Conservation (phyloP, 2,113 vertebrate genomes). For the Climacteris rufus region DNA sequence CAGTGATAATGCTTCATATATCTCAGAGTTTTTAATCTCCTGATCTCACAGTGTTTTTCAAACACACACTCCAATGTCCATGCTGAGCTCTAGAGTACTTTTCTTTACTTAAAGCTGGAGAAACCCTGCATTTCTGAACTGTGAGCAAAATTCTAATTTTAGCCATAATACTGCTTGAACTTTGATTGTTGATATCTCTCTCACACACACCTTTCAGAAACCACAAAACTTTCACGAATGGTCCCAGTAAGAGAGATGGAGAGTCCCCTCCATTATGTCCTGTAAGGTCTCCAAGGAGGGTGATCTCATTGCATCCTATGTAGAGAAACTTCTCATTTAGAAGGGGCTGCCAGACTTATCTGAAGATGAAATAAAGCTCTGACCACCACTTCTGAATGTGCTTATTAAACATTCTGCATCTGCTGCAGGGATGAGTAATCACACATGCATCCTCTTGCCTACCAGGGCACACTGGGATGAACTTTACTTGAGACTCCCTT, state of each 20-base stretch:
- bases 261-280: fast-evolving
- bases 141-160: neutral
- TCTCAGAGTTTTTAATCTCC: neutral
- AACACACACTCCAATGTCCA: neutral
- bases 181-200: neutral
- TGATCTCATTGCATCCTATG: neutral
- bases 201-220: neutral
- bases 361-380: neutral
- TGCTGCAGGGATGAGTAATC: neutral
- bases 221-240: neutral
- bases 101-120: neutral
- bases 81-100: neutral
- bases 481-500: neutral
- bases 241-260: neutral
- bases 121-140: neutral
- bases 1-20: neutral
- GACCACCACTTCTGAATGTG: fast-evolving
- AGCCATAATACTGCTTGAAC: neutral
- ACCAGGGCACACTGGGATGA: neutral
- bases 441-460: neutral
- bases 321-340: neutral
- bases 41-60: neutral
- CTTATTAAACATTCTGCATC: neutral
- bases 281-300: neutral
- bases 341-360: neutral